Conservation (phyloP, 1,140 invertebrate species). For the Pararge aegeria region DNA sequence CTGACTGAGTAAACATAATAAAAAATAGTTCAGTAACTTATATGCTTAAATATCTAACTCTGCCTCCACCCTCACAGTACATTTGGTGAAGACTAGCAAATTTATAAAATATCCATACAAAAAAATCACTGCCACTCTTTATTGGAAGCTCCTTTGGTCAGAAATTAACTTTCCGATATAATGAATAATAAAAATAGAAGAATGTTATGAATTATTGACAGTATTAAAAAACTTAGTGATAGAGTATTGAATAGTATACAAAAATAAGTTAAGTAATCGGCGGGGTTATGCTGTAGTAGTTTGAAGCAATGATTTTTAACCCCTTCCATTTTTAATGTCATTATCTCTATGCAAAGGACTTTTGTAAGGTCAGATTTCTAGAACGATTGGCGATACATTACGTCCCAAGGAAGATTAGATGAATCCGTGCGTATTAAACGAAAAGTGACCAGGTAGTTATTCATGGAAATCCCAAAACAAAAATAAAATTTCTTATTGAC, state of each 20-base stretch:
- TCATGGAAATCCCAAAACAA: no score
- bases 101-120: conserved; percentile 17
- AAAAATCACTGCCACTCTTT: conserved; percentile 12
- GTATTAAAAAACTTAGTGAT: background rate
- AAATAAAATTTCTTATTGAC: no score
- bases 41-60: conserved; percentile 17
- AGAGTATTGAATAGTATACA: background rate
- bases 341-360: no score
- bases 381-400: no score
- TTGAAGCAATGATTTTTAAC: no score
- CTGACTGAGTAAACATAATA: no score
- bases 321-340: no score
- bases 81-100: conserved; percentile 47
- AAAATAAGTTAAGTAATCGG: background rate
- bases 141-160: conserved; percentile 17
- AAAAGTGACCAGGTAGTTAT: no score
- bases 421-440: no score
- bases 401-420: no score
- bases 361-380: no score
- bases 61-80: conserved; percentile 41
- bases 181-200: background rate
- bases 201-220: background rate
- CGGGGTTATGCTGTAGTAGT: no score
- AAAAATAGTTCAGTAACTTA: background rate
- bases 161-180: background rate